phyloP scores from a whole-genome alignment of 2,797 vertebrate genomes.

The Cottoperca gobio region DNA sequence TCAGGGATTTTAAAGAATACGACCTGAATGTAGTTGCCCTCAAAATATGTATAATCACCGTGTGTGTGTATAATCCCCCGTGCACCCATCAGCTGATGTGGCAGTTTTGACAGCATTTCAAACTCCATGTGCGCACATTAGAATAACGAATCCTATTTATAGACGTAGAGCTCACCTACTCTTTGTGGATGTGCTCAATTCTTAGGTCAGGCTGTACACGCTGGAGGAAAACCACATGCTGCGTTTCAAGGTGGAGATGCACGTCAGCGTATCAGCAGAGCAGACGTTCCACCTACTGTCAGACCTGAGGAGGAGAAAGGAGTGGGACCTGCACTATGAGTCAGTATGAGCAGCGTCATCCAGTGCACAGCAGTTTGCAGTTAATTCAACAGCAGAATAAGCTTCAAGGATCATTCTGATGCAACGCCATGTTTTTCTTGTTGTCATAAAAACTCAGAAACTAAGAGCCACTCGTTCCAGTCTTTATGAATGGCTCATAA shows the following conservation, averaged over 20 bases:
- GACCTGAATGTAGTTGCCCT: not conserved
- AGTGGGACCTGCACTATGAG: conserved; percentile 94
- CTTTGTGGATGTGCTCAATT: conserved; percentile 20
- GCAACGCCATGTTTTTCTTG: not conserved
- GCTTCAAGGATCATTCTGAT: not conserved
- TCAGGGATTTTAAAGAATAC: not conserved
- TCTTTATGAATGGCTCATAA: not conserved
- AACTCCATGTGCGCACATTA: not conserved
- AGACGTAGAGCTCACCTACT: not conserved
- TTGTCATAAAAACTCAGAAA: not conserved
- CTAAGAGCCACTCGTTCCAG: not conserved
- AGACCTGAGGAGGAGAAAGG: conserved; percentile 88
- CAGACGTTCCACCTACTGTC: conserved; percentile 92
- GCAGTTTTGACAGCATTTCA: conserved; percentile 11
- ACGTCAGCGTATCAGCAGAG: conserved; percentile 81
- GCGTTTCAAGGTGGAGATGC: conserved; percentile 93
- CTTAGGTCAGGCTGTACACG: conserved; percentile 91
- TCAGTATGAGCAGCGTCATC: conserved; percentile 75
- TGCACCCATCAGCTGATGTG: not conserved
- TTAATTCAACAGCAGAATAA: conserved; percentile 8
- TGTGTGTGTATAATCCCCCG: conserved; percentile 11
- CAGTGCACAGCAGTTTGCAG: not conserved
- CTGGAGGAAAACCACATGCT: conserved; percentile 94
- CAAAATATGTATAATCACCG: not conserved
- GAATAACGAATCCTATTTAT: conserved; percentile 15